These are phyloP conservation scores for human (Homo sapiens) DNA, from an alignment of 2,113 vertebrate genomes.

Conservation along the genomic window GRCh38 chr4:46271501-46272000, in stretches of 20 bases:
- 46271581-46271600: not conserved
- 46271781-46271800: not conserved
- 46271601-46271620: not conserved
- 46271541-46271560: not conserved
- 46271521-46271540: not conserved
- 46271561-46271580: not conserved
- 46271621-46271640: not conserved
- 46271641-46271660: not conserved
- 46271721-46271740: not conserved
- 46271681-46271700: not conserved
- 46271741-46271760: not conserved
- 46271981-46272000: not conserved
- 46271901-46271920: not conserved
- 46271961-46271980: not conserved
- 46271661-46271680: not conserved
- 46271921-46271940: not conserved
- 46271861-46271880: not conserved
- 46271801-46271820: not conserved
- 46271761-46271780: not conserved
- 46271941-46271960: not conserved
- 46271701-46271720: not conserved
- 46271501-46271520: not conserved
- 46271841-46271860: not conserved
- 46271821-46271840: not conserved
- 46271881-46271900: not conserved